Percentiles rank a stretch among this genome's conserved stretches.
phyloP scores from a whole-genome alignment of 2,888 invertebrate species.

The Teinopalpus imperialis region DNA sequence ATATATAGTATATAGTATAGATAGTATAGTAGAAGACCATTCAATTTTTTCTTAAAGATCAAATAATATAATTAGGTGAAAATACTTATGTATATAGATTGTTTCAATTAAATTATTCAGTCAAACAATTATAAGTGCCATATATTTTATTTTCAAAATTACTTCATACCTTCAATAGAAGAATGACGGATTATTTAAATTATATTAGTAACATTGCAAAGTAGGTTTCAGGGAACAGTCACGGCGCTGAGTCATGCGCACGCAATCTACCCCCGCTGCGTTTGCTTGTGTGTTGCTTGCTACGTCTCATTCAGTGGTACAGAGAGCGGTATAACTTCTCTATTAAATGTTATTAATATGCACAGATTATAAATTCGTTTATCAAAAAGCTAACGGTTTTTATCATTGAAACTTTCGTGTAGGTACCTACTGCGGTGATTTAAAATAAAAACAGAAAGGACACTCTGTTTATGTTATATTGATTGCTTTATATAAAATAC shows the following conservation, averaged over 20 bases:
- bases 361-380: constrained; percentile 20
- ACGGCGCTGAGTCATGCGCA: constrained; percentile 70
- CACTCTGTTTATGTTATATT: not conserved
- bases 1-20: too few relatives aligned
- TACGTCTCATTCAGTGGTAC: constrained; percentile 51
- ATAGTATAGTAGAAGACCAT: too few relatives aligned
- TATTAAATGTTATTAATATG: constrained; percentile 18
- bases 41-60: too few relatives aligned
- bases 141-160: too few relatives aligned
- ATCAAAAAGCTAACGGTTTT: too few relatives aligned
- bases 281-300: constrained; percentile 38
- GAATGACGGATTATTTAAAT: constrained; percentile 14
- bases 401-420: not conserved
- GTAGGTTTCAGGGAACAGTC: constrained; percentile 31
- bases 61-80: too few relatives aligned
- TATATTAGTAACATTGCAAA: constrained; percentile 11
- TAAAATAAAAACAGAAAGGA: not conserved
- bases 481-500: too few relatives aligned
- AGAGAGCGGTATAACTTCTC: constrained; percentile 13
- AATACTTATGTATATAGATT: too few relatives aligned
- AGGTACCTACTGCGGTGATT: not conserved
- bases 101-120: too few relatives aligned
- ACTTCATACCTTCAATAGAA: too few relatives aligned
- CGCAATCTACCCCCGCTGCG: constrained; percentile 74
- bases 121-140: too few relatives aligned